Conservation (phyloP, 2,113 vertebrate species). For the Butorides virescens region DNA sequence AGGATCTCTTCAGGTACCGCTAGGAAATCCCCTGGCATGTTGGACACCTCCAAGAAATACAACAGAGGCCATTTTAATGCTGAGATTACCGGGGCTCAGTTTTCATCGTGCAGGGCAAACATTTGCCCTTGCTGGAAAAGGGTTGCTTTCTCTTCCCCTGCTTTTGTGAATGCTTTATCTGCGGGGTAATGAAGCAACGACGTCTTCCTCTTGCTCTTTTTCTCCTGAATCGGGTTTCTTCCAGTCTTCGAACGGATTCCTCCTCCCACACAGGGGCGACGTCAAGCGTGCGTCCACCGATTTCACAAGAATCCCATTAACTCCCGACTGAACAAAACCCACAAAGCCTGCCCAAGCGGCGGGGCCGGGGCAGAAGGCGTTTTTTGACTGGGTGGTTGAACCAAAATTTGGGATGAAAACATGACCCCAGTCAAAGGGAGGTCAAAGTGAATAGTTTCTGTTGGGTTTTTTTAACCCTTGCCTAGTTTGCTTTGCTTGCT, state of each 20-base stretch:
- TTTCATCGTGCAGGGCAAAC: not conserved
- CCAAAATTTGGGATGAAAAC: constrained; percentile 9
- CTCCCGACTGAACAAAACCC: not conserved
- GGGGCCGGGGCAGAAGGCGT: not conserved
- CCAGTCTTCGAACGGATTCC: not conserved
- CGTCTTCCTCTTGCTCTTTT: not conserved
- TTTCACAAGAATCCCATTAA: constrained; percentile 49
- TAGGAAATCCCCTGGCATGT: not conserved
- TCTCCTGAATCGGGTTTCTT: not conserved
- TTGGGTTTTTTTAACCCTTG: not conserved
- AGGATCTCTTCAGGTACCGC: not conserved
- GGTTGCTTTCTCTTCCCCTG: not conserved
- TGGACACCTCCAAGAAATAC: not conserved
- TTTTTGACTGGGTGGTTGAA: not conserved
- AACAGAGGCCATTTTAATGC: not conserved
- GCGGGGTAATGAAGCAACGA: not conserved
- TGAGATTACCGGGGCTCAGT: not conserved
- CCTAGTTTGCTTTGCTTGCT: not conserved
- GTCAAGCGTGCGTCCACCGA: not conserved
- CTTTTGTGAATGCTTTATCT: not conserved
- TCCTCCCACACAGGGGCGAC: constrained; percentile 5
- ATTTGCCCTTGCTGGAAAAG: not conserved
- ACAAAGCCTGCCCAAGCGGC: not conserved
- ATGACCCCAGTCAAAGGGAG: not conserved
- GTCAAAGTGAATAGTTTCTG: not conserved